Evolutionary conservation across 2,888 invertebrate species (phyloP), one percentile per base, ranked within the genome.

Genomic region (Eilema griseolum): DNA sequence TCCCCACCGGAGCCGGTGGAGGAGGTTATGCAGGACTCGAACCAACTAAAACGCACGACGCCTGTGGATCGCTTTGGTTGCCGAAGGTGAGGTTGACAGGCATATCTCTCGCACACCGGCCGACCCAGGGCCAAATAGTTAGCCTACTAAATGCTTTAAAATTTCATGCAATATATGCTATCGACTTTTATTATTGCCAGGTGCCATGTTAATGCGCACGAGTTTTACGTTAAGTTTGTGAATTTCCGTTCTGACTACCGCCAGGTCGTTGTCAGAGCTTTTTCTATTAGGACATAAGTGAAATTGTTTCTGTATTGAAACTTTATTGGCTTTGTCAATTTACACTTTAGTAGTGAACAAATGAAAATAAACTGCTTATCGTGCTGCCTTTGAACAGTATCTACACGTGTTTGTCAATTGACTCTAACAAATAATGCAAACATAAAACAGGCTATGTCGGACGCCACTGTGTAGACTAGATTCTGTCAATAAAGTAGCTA

Each of bases 321-420:
- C 41, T 41, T 5, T n/a, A n/a, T n/a, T 46, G 33, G 37, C 20
- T 23, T 20, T 37, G 16, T 4, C 59, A 37, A 59, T 66, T 66
- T 37, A 33, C 28, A 20, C 20, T 20, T 12, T 11, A 60, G 41
- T 20, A 28, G 26, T 16, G 60, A 20, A 23, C n/a, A 67, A 76
- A 70, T 67, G 57, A 66, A 56, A 24, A 67, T 59, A 28, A 67
- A 62, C 62, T 56, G 26, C 60, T 66, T 60, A 37, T 52, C 14
- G 11, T 52, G 66, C 61, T 59, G 68, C 67, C 74, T 74, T 73
- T 71, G 68, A 70, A 56, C 69, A 26, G 52, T 52, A 52, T 52
- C 41, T n/a, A 59, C 20, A 31, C 62, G 57, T 77, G 63, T 60
- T 65, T 80, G 61, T 74, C 77, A 78, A 74, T 77, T 80, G 77